Evolutionary conservation across 1,140 invertebrate genomes (phyloP).

Genomic region (Adelges cooleyi): DNA sequence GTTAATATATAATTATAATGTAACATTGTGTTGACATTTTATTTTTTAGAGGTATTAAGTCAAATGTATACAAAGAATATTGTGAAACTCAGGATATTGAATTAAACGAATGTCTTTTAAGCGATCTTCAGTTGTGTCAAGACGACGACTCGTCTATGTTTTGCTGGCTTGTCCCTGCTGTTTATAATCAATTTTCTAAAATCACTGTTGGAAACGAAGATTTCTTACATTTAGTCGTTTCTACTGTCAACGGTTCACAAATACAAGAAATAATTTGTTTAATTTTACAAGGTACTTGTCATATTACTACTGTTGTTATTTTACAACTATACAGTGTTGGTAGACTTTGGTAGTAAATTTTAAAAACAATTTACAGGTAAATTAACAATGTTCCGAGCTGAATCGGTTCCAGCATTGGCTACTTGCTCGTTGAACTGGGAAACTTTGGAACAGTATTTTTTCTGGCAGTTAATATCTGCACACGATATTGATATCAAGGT

Average conservation of each 20-base stretch:
- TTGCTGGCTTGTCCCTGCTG: constrained; percentile 79
- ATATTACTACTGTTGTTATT: too few species aligned
- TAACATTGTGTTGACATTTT: too few species aligned
- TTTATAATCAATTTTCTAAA: constrained; percentile 81
- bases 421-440: constrained; percentile 86
- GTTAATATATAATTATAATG: constrained; percentile 30
- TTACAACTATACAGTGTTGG: too few species aligned
- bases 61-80: constrained; percentile 72
- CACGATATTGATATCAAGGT: constrained; percentile 85
- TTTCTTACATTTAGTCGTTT: constrained; percentile 73
- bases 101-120: constrained; percentile 58
- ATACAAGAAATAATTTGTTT: constrained; percentile 80
- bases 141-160: constrained; percentile 76
- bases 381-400: constrained; percentile 64
- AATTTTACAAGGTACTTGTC: constrained; percentile 80
- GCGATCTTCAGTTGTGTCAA: constrained; percentile 70
- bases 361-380: constrained; percentile 32
- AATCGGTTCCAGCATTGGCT: constrained; percentile 56
- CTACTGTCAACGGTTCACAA: constrained; percentile 76
- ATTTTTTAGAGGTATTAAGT: constrained; percentile 51
- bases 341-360: neutral
- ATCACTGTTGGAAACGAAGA: constrained; percentile 74
- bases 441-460: constrained; percentile 89
- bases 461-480: constrained; percentile 88
- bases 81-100: constrained; percentile 70